Base-by-base conservation (phyloP, 2,888 invertebrate species). In the Pantelozetes paolii region DNA sequence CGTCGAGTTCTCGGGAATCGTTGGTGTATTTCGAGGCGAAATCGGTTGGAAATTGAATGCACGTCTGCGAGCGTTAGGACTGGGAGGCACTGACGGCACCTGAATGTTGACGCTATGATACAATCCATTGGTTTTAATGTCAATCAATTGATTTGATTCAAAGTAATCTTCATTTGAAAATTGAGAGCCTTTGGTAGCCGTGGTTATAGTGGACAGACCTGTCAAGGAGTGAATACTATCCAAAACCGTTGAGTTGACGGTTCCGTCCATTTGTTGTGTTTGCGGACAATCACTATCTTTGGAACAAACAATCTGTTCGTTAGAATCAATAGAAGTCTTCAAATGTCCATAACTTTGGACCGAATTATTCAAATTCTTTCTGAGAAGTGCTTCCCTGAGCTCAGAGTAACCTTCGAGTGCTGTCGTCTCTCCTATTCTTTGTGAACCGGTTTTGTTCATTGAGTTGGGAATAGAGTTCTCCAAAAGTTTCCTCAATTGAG, bases 31-130 rank as follows among this genome's bases (percentile, higher is more conserved):
- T 32, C 88, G 88, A 11, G 90, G 90, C 45, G 91, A 91, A 80
- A 93, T 93, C 0, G 92, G 92, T 40, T 90, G 89, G 80, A 93
- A 93, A 82, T 89, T 91, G 81, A 90, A 92, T 80, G 90, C 89
- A 81, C 90, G 88, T 67, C 90, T 87, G 76, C 89, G 85, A 59
- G 90, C 88, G 76, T 89, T 90, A 13, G 90, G 90, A 83, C 89
- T 89, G 77, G 89, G 88, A 0, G 89, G 89, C 71, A 89, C 88
- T 59, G 79, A 78, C 15, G 78, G 77, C 62, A 78, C 72, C 74
- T 77, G 76, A 45, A 76, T 77, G 36, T 69, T 50, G n/a, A 72
- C 36, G 20, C 42, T 71, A 62, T 32, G 32, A 18, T 36, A 26
- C 8, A 69, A 69, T 15, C 69, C 69, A 69, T 69, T 69, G 20